Evolutionary conservation across 2,888 invertebrate genomes (phyloP).

Genomic region (Kuschelorhynchus macadamiae): DNA sequence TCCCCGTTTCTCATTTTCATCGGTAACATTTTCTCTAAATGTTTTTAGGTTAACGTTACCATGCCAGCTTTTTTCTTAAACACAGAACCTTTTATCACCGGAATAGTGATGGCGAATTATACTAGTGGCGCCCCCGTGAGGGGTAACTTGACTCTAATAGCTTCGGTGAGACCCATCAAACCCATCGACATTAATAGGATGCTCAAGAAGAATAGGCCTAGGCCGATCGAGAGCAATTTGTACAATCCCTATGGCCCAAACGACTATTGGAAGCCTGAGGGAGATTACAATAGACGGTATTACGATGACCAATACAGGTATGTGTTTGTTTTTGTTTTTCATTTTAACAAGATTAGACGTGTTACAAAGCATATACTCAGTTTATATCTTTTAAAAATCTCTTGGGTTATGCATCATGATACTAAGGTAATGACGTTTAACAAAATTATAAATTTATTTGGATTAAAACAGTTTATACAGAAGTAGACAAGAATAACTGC

Average conservation of each 20-base stretch:
- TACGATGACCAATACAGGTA: slow-evolving; percentile 15
- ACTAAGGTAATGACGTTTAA: too few species aligned
- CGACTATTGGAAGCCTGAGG: slow-evolving; percentile 37
- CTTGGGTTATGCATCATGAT: too few species aligned
- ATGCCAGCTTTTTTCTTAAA: slow-evolving; percentile 96
- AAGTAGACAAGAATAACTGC: too few species aligned
- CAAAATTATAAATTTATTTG: too few species aligned
- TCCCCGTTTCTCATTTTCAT: too few species aligned
- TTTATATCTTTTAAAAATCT: too few species aligned
- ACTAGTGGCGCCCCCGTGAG: slow-evolving; percentile 92
- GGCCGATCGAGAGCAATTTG: slow-evolving; percentile 44
- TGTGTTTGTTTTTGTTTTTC: too few species aligned
- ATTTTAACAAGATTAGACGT: too few species aligned
- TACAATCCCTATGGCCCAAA: slow-evolving; percentile 40
- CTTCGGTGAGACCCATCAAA: slow-evolving; percentile 81
- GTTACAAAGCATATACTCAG: too few species aligned
- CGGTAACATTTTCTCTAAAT: too few species aligned
- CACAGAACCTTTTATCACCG: slow-evolving; percentile 86
- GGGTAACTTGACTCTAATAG: slow-evolving; percentile 90
- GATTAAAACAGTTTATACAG: too few species aligned
- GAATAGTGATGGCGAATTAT: slow-evolving; percentile 94
- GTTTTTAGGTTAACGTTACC: slow-evolving; percentile 86
- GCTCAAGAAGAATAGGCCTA: slow-evolving; percentile 53
- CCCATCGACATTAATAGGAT: slow-evolving; percentile 58
- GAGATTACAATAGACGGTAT: slow-evolving; percentile 4